These are phyloP conservation scores for Phrynosoma blainvillii DNA, from an alignment of 2,113 vertebrate genomes.

Conservation along the genomic window DNA sequence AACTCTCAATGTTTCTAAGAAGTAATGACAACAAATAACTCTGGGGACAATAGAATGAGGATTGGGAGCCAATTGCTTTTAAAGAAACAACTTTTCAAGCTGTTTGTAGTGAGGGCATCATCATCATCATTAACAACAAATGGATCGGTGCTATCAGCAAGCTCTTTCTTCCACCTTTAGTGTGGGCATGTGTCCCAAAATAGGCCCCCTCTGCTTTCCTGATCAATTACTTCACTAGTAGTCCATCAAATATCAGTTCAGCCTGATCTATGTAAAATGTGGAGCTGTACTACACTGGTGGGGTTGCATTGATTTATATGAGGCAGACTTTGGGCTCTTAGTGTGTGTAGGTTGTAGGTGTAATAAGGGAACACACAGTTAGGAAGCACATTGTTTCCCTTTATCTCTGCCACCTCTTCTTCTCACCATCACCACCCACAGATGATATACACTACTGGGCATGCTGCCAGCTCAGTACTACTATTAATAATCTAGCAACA, in stretches of 20 bases:
- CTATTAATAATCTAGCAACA: constrained; percentile 36
- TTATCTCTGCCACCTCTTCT: constrained; percentile 5
- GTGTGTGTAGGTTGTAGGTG: not conserved
- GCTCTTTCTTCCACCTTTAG: not conserved
- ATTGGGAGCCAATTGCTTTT: no score
- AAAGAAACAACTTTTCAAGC: no score
- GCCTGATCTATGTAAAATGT: not conserved
- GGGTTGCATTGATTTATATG: not conserved
- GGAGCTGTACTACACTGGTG: not conserved
- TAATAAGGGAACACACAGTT: constrained; percentile 5
- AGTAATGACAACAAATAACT: no score
- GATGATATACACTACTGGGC: constrained; percentile 9
- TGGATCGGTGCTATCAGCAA: not conserved
- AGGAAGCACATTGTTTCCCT: constrained; percentile 13
- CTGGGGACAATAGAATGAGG: no score
- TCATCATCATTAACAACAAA: not conserved
- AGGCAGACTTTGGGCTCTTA: not conserved
- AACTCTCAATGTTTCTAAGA: no score
- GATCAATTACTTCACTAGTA: fast-evolving
- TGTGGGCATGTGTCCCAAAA: not conserved
- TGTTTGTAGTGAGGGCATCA: no score
- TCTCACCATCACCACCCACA: not conserved
- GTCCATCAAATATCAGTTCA: not conserved
- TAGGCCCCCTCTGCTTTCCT: not conserved
- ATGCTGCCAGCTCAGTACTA: not conserved